Conservation (phyloP, 2,113 vertebrate species). For the Corydoras maculifer region DNA sequence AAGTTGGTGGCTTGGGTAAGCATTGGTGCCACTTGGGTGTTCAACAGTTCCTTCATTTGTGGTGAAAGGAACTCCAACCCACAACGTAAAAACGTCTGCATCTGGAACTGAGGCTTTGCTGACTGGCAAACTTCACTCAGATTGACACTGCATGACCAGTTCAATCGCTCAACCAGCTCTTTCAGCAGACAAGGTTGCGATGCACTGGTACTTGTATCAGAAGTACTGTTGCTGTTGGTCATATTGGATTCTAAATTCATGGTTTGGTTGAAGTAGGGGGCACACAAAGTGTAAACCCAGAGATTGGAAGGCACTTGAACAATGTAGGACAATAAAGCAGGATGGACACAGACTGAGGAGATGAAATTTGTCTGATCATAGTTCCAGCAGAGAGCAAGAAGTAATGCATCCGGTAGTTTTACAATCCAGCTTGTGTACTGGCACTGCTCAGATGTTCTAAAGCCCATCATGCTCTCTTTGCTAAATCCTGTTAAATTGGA, state of each 20-base stretch:
- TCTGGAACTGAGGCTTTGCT: conserved; percentile 44
- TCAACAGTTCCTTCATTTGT: conserved; percentile 46
- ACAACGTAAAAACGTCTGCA: conserved; percentile 59
- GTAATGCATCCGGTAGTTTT: conserved; percentile 47
- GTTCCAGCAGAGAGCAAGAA: conserved; percentile 68
- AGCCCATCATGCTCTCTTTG: conserved; percentile 35
- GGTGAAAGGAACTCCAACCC: conserved; percentile 56
- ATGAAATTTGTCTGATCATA: conserved; percentile 63
- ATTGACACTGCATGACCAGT: conserved; percentile 64
- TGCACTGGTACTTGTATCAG: conserved; percentile 14
- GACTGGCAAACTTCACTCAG: conserved; percentile 55
- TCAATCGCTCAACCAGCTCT: conserved; percentile 54
- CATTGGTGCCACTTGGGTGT: conserved; percentile 39
- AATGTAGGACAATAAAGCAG: conserved; percentile 48
- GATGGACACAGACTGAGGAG: conserved; percentile 53
- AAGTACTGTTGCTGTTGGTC: not conserved
- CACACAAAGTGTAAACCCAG: conserved; percentile 64
- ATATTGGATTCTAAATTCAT: not conserved
- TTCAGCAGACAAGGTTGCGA: conserved; percentile 47
- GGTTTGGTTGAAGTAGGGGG: conserved; percentile 42
- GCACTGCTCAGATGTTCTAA: conserved; percentile 54
- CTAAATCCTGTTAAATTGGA: conserved; percentile 48
- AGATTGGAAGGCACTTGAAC: conserved; percentile 53
- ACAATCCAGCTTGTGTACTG: conserved; percentile 62
- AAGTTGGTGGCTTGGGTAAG: conserved; percentile 55